Conservation (phyloP, 2,797 vertebrate species). For the Apodemus agrarius region DNA sequence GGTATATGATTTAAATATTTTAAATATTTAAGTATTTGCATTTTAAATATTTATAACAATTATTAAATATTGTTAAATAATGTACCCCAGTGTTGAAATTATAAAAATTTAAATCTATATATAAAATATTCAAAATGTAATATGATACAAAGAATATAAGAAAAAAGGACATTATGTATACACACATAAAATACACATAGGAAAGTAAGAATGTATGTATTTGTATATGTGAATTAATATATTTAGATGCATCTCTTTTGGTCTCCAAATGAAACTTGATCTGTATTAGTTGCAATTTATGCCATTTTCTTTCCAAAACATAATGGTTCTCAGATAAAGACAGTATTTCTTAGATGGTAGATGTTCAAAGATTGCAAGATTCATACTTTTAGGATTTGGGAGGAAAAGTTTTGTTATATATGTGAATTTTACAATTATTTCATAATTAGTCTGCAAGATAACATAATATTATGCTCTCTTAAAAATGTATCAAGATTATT, state of each 20-base stretch:
- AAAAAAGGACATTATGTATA: not conserved
- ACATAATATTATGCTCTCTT: not conserved
- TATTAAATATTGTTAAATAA: not conserved
- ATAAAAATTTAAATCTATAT: not conserved
- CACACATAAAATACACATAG: not conserved
- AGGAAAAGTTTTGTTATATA: not conserved
- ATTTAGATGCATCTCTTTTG: not conserved
- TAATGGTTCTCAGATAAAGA: not conserved
- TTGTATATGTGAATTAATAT: not conserved
- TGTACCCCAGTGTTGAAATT: not conserved
- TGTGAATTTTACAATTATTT: not conserved
- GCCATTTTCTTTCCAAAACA: fast-evolving
- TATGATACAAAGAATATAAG: not conserved
- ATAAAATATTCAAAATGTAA: not conserved
- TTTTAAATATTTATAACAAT: too few relatives aligned
- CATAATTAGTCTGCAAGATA: not conserved
- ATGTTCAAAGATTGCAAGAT: not conserved
- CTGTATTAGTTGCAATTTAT: not conserved
- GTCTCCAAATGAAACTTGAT: not conserved
- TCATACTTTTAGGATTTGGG: not conserved
- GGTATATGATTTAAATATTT: not conserved
- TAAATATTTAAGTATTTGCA: too few relatives aligned
- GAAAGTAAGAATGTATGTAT: fast-evolving
- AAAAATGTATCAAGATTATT: not conserved
- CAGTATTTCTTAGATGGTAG: not conserved